Base-by-base conservation (phyloP, 2,113 vertebrate genomes). In the Anarhynchus alexandrinus region DNA sequence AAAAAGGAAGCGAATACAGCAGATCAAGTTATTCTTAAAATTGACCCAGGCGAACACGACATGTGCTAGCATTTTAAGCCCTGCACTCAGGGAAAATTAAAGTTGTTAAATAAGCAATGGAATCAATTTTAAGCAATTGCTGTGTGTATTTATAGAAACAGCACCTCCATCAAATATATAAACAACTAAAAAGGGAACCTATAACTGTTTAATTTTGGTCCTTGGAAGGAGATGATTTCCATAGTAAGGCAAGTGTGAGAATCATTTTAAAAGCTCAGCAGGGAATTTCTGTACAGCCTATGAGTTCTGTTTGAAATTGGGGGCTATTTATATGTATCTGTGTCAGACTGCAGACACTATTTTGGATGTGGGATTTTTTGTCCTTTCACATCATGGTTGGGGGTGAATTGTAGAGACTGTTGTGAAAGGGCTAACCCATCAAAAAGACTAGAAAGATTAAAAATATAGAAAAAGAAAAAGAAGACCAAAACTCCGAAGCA, bases 41-140 rank as follows among this genome's bases (percentile, higher is more conserved):
- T 38, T 89, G 95, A 96, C 84, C 89, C 66, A 77, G 58, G 66
- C 15, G 4, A 91, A 70, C 40, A 43, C 0, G 4, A 84, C 94
- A 95, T 95, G 84, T 95, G 94, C 78, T 95, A 94, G 84, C 70
- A 21, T 96, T 97, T 97, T 95, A 77, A 87, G 45, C 12, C 70
- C 66, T 59, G 49, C 62, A 79, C 81, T 95, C 78, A 21, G 89
- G 93, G 94, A 96, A 92, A 97, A 96, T 95, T 96, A 95, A 82
- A 95, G 89, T 80, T 87, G 81, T 91, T 92, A 97, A 95, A 91
- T 82, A 93, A 94, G 95, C 91, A 91, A 82, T 66, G 66, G 86
- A 94, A 95, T 94, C 40, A 84, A 97, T 96, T 96, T 91, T 82
- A 93, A 87, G 91, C 74, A 94, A 93, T 97, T 94, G 62, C 9